Evolutionary conservation across 2,888 invertebrate genomes (phyloP).

Genomic region (Hofmannophila pseudospretella): DNA sequence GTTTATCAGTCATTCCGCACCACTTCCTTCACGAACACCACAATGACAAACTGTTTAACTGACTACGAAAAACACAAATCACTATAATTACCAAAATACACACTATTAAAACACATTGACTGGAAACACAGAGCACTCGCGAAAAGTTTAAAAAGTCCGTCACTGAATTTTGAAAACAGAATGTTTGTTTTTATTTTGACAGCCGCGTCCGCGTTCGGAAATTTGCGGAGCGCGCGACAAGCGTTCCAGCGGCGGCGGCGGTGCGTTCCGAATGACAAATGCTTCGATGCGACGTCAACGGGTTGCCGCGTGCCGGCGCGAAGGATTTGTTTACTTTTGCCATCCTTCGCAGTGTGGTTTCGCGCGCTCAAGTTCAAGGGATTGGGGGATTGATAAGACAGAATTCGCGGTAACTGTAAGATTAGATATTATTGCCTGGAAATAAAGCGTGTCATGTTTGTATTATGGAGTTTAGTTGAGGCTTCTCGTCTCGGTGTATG

Average conservation of each 20-base stretch:
- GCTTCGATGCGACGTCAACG: conserved; percentile 35
- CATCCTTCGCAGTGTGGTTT: conserved; percentile 30
- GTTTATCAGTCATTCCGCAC: conserved; percentile 50
- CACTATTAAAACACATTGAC: conserved; percentile 24
- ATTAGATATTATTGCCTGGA: conserved; percentile 5
- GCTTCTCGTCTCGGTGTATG: too few species aligned
- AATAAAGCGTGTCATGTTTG: neutral
- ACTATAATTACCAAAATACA: conserved; percentile 24
- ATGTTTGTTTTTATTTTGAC: conserved; percentile 25
- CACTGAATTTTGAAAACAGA: conserved; percentile 16
- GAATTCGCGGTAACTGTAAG: conserved; percentile 3
- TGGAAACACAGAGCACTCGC: conserved; percentile 20
- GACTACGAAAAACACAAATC: conserved; percentile 24
- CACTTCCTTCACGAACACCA: conserved; percentile 57
- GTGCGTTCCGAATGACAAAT: conserved; percentile 70
- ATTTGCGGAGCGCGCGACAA: conserved; percentile 41
- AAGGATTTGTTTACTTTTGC: conserved; percentile 54
- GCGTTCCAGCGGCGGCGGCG: conserved; percentile 41
- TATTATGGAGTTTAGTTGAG: too few species aligned
- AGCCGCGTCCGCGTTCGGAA: conserved; percentile 38
- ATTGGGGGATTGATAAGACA: conserved; percentile 24
- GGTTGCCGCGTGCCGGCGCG: conserved; percentile 33
- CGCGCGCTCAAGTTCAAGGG: conserved; percentile 66
- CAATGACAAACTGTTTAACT: conserved; percentile 26
- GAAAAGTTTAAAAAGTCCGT: conserved; percentile 16